These are phyloP conservation scores for Cylloceria caligata DNA, from an alignment of 2,888 invertebrate genomes.

Conservation along the genomic window DNA sequence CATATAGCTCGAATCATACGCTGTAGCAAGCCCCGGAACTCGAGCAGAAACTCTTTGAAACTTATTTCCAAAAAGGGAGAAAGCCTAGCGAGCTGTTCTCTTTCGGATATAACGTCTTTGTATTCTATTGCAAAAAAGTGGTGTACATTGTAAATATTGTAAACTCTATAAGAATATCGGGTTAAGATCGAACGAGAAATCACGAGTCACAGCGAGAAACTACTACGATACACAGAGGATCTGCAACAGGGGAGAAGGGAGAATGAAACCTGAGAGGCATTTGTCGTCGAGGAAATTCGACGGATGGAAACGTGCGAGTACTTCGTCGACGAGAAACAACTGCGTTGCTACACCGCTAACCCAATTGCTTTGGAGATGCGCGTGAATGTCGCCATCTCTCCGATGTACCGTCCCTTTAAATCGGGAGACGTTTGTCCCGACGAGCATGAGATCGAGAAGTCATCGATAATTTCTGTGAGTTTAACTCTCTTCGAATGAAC, in stretches of 20 bases:
- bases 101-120: too few species aligned
- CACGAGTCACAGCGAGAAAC: slow-evolving; percentile 6
- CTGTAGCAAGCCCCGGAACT: too few species aligned
- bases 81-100: too few species aligned
- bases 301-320: slow-evolving; percentile 54
- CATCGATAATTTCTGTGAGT: background rate
- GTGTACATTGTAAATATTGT: background rate
- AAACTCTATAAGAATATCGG: background rate
- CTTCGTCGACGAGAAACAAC: slow-evolving; percentile 49
- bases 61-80: too few species aligned
- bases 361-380: slow-evolving; percentile 68
- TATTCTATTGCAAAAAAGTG: too few species aligned
- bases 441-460: slow-evolving; percentile 41
- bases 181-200: slow-evolving; percentile 26
- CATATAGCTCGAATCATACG: too few species aligned
- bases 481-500: too few species aligned
- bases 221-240: background rate
- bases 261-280: slow-evolving; percentile 58
- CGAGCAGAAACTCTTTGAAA: too few species aligned
- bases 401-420: slow-evolving; percentile 55
- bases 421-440: slow-evolving; percentile 51
- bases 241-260: background rate
- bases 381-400: slow-evolving; percentile 61
- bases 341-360: slow-evolving; percentile 73
- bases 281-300: slow-evolving; percentile 60